These are phyloP conservation scores for Mimachlamys varia DNA, from an alignment of 2,888 invertebrate genomes.

Conservation along the genomic window DNA sequence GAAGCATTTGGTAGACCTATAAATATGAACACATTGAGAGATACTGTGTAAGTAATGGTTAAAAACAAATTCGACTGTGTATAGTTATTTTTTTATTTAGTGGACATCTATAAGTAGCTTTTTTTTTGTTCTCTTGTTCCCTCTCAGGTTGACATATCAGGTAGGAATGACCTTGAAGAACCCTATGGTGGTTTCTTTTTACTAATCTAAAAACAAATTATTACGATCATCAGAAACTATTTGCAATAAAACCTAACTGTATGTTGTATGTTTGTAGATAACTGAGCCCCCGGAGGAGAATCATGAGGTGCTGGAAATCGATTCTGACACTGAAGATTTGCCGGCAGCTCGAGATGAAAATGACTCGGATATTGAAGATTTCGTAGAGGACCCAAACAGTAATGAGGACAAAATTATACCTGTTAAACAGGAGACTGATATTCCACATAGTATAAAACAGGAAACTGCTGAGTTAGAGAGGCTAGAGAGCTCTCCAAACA, in stretches of 20 bases:
- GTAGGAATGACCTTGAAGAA: too few relatives aligned
- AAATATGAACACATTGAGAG: too few relatives aligned
- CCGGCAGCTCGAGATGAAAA: constrained; percentile 9
- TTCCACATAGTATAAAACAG: neutral
- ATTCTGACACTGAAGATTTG: neutral
- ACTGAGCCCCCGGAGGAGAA: neutral
- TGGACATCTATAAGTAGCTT: too few relatives aligned
- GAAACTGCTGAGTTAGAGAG: neutral
- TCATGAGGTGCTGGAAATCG: neutral
- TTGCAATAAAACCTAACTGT: neutral
- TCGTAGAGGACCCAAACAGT: neutral
- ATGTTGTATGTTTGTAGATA: neutral
- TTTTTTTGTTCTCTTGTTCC: too few relatives aligned
- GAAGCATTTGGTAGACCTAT: too few relatives aligned
- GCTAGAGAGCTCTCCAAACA: constrained; percentile 19
- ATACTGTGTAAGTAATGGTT: too few relatives aligned
- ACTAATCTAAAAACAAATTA: too few relatives aligned
- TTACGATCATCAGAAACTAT: too few relatives aligned
- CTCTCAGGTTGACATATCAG: too few relatives aligned
- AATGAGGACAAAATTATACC: neutral
- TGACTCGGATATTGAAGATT: neutral
- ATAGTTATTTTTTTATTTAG: too few relatives aligned
- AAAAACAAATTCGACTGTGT: too few relatives aligned
- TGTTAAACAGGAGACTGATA: neutral
- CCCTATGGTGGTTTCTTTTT: too few relatives aligned